Evolutionary conservation across 1,140 invertebrate genomes (phyloP), one percentile per base, ranked within the genome.

Genomic region (Trichonephila clavipes): DNA sequence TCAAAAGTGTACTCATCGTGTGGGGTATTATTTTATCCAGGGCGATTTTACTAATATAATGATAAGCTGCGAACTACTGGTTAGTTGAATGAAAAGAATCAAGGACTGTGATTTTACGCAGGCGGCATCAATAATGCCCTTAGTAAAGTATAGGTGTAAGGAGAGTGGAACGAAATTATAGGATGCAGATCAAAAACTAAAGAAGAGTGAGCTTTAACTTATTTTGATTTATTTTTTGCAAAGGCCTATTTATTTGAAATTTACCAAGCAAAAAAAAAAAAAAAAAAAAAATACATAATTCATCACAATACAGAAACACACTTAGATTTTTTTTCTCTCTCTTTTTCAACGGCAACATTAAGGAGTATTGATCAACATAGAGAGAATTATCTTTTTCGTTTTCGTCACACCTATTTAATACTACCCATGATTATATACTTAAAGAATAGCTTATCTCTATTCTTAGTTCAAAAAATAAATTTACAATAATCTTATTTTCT

Each of bases 31-130:
- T 77, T 64, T 72, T 59, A 28, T 72, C 82, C 21, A 28, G 28
- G 24, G 61, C 1, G 34, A 92, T 86, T 69, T 77, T 69, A 87
- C 58, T 51, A 61, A 44, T 58, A 69, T 64, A 59, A 87, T 92
- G 83, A 62, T 85, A 85, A 69, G 62, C 59, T 92, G 21, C 81
- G 10, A 86, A 72, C 19, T n/a, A 62, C n/a, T 77, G 83, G 44
- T 40, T 83, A 83, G 28, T 59, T 69, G 58, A 87, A 66, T 12
- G 51, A n/a, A 14, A 59, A 62, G 66, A 34, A 24, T 7, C n/a
- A 66, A 61, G 34, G 24, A 64, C 61, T 69, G 16, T 92, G 91
- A 87, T 92, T 92, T 92, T 64, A 40, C 61, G 12, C 87, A 64
- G 91, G 91, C 83, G 83, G 59, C 28, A 88, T 8, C 77, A 24